These are phyloP conservation scores for Xenopus laevis DNA, from an alignment of 2,113 vertebrate species.

Conservation along the genomic window DNA sequence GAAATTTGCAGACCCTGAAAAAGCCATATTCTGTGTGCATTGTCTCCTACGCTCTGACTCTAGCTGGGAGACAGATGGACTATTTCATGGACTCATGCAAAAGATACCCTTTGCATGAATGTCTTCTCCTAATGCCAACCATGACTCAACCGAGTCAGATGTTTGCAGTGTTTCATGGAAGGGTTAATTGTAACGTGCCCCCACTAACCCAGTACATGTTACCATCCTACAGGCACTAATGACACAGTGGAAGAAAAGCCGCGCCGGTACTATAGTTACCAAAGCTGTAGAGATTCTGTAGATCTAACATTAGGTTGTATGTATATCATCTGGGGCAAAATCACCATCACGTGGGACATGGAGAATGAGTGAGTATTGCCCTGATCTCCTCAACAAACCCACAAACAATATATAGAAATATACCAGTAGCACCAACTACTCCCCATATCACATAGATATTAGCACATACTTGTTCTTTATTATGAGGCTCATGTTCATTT, in stretches of 20 bases:
- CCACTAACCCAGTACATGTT: neutral
- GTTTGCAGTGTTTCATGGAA: no score
- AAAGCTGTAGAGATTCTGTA: slow-evolving; percentile 55
- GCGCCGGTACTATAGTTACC: slow-evolving; percentile 58
- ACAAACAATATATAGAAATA: no score
- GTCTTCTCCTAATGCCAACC: no score
- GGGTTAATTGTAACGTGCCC: no score
- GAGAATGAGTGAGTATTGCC: slow-evolving; percentile 52
- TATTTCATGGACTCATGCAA: no score
- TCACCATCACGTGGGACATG: slow-evolving; percentile 57
- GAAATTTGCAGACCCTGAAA: slow-evolving; percentile 49
- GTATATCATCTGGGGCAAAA: slow-evolving; percentile 63
- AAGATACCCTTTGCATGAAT: no score
- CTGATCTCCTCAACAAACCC: neutral
- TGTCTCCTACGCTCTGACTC: slow-evolving; percentile 74
- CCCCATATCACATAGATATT: neutral
- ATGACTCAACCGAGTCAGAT: no score
- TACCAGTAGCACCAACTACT: no score
- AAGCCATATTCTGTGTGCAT: slow-evolving; percentile 80
- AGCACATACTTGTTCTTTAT: neutral
- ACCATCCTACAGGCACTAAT: slow-evolving; percentile 52
- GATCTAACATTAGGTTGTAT: slow-evolving; percentile 3
- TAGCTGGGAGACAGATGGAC: neutral
- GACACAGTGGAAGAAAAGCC: slow-evolving; percentile 31
- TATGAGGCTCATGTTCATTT: no score